Evolutionary conservation across 2,113 vertebrate genomes (phyloP).

Genomic region (Sinosuthora webbiana): DNA sequence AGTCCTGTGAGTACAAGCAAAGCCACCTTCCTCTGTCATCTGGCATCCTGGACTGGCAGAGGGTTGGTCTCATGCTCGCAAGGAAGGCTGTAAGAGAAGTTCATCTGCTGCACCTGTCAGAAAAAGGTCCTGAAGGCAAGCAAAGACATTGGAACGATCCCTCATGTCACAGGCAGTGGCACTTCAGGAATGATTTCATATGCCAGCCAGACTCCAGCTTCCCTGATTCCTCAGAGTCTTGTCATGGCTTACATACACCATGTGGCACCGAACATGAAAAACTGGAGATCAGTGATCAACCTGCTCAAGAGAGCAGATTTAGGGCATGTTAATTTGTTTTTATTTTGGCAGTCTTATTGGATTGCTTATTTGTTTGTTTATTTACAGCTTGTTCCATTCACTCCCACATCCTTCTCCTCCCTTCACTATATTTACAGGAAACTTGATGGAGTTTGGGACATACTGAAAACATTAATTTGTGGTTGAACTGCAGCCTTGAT

Average conservation of each 20-base stretch:
- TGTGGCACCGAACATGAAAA: constrained; percentile 14
- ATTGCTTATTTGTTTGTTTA: background rate
- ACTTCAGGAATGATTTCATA: constrained; percentile 72
- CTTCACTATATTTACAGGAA: background rate
- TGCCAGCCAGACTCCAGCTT: constrained; percentile 63
- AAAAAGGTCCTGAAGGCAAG: constrained; percentile 66
- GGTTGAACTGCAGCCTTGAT: background rate
- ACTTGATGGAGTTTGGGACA: background rate
- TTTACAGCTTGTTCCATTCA: background rate
- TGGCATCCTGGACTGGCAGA: constrained; percentile 17
- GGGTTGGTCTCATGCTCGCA: constrained; percentile 51
- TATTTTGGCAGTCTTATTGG: background rate
- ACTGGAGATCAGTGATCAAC: background rate
- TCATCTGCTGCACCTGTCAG: constrained; percentile 76
- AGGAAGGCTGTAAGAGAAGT: constrained; percentile 66
- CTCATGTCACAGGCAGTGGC: constrained; percentile 62
- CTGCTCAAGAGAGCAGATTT: background rate
- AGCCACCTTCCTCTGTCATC: background rate
- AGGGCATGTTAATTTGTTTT: background rate
- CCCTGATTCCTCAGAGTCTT: constrained; percentile 59
- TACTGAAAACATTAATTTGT: background rate
- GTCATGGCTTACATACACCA: constrained; percentile 32
- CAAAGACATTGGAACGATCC: constrained; percentile 63
- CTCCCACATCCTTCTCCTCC: background rate
- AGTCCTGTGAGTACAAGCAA: background rate